These are phyloP conservation scores for Lagocephalus sceleratus DNA, from an alignment of 2,797 vertebrate genomes.

Conservation along the genomic window DNA sequence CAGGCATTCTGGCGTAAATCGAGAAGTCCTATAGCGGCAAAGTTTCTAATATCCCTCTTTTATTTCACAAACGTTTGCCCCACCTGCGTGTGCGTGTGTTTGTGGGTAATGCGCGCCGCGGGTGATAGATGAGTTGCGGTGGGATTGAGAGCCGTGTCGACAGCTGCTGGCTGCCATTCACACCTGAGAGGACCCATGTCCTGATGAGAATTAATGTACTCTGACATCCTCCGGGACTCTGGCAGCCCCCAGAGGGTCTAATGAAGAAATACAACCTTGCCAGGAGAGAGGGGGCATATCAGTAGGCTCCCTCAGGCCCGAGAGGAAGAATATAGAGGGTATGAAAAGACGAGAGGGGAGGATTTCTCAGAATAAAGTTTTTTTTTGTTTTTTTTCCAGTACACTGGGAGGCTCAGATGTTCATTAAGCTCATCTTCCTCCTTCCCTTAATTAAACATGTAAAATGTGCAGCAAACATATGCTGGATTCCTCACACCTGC, in stretches of 20 bases:
- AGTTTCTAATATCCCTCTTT: background rate
- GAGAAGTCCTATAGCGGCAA: slow-evolving; percentile 57
- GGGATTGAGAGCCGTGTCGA: slow-evolving; percentile 83
- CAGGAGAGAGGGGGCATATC: slow-evolving; percentile 61
- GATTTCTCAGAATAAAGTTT: slow-evolving; percentile 50
- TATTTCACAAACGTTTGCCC: too few relatives aligned
- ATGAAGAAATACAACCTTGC: slow-evolving; percentile 86
- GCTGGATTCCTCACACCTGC: slow-evolving; percentile 35
- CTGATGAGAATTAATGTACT: slow-evolving; percentile 93
- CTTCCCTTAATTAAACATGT: slow-evolving; percentile 46
- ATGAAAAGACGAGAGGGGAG: slow-evolving; percentile 55
- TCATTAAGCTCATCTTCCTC: slow-evolving; percentile 24
- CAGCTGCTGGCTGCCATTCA: slow-evolving; percentile 91
- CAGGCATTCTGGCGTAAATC: slow-evolving; percentile 64
- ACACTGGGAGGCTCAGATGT: slow-evolving; percentile 14
- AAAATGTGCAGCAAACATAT: slow-evolving; percentile 43
- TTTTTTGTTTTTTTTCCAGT: slow-evolving; percentile 5
- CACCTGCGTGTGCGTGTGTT: background rate
- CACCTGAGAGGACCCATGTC: slow-evolving; percentile 87
- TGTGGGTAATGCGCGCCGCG: slow-evolving; percentile 53
- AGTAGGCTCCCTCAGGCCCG: slow-evolving; percentile 66
- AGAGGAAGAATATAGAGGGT: slow-evolving; percentile 62
- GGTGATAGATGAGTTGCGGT: slow-evolving; percentile 84
- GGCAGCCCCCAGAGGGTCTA: slow-evolving; percentile 79
- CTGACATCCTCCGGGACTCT: slow-evolving; percentile 86